Conservation (phyloP, 2,888 invertebrate species). For the Leptura quadrifasciata region DNA sequence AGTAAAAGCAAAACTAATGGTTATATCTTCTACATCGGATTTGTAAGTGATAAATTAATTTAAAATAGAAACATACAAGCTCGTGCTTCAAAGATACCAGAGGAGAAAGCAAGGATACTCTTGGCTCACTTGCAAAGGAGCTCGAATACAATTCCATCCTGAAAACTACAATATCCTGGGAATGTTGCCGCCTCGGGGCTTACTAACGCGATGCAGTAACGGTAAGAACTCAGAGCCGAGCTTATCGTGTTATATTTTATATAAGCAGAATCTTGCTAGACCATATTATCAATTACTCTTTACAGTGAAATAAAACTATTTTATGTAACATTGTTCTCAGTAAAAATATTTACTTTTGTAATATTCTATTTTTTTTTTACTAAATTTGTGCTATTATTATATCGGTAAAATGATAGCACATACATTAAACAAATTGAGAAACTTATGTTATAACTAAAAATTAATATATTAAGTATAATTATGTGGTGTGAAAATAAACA, state of each 20-base stretch:
- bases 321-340: neutral
- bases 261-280: neutral
- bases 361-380: neutral
- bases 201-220: neutral
- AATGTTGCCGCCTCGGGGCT: constrained; percentile 14
- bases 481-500: no score
- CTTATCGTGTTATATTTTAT: neutral
- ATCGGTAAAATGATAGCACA: no score
- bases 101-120: constrained; percentile 2
- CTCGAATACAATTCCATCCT: neutral
- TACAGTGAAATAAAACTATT: neutral
- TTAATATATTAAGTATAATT: no score
- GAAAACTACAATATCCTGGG: constrained; percentile 24
- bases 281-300: neutral
- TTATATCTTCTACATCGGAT: neutral
- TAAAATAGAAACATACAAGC: constrained; percentile 1
- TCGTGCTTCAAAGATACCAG: neutral
- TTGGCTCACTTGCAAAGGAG: constrained; percentile 4
- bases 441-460: no score
- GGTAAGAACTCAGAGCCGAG: neutral
- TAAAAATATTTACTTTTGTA: neutral
- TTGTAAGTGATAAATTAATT: neutral
- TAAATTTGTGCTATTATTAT: no score
- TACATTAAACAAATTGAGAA: no score
- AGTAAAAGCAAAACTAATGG: constrained; percentile 3